Evolutionary conservation across 2,888 invertebrate genomes (phyloP).

Genomic region (Calliphora vomitoria): DNA sequence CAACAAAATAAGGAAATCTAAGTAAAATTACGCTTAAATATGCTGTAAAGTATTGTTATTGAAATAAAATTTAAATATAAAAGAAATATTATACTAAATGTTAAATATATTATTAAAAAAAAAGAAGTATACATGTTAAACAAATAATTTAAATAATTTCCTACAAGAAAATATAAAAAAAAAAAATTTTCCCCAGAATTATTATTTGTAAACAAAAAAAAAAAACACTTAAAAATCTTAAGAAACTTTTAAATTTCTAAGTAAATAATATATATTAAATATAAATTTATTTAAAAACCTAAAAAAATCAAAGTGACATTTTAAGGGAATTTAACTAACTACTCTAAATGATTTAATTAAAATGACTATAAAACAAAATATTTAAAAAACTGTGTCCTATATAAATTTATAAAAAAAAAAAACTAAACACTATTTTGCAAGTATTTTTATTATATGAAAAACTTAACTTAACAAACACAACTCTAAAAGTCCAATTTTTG

Average conservation of each 20-base stretch:
- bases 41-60: constrained; percentile 65
- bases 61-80: constrained; percentile 35
- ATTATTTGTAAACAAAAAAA: too few relatives aligned
- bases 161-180: background rate
- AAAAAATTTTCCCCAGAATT: too few relatives aligned
- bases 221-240: too few relatives aligned
- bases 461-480: background rate
- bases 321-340: constrained; percentile 61
- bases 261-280: constrained; percentile 6
- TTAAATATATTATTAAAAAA: constrained; percentile 29
- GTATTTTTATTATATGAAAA: constrained; percentile 24
- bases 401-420: constrained; percentile 9
- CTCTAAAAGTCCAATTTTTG: constrained; percentile 44
- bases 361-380: constrained; percentile 41
- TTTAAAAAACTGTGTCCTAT: constrained; percentile 39
- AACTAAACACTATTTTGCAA: constrained; percentile 40
- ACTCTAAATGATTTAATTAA: constrained; percentile 3
- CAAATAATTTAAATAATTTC: background rate
- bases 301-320: constrained; percentile 49
- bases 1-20: background rate
- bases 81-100: constrained; percentile 39
- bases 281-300: background rate
- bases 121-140: constrained; percentile 27
- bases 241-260: too few relatives aligned
- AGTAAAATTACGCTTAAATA: constrained; percentile 67